These are phyloP conservation scores for Linepithema humile DNA, from an alignment of 1,140 invertebrate genomes.

Conservation along the genomic window DNA sequence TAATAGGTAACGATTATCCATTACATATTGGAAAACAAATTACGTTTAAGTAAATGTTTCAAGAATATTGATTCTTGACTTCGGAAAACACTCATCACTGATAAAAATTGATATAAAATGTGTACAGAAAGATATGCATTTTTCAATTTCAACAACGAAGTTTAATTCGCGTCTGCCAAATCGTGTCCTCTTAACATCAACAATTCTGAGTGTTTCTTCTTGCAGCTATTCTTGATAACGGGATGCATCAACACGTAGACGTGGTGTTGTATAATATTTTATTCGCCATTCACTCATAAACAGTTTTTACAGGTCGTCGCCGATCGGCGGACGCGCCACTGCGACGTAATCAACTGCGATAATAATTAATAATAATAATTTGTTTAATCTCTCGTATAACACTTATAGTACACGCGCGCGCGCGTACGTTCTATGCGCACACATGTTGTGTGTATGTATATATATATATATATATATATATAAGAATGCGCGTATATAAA, in stretches of 20 bases:
- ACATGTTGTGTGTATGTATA: background rate
- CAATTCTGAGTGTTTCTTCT: no score
- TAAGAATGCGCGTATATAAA: slow-evolving; percentile 41
- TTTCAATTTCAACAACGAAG: no score
- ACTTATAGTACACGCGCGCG: slow-evolving; percentile 74
- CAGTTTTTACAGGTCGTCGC: slow-evolving; percentile 77
- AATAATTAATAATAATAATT: slow-evolving; percentile 76
- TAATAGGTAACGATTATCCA: no score
- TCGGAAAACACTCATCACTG: no score
- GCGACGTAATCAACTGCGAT: slow-evolving; percentile 74
- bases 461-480: background rate
- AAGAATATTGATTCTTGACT: no score
- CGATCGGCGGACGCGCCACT: slow-evolving; percentile 52
- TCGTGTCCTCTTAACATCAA: no score
- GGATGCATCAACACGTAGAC: background rate
- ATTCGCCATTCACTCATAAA: slow-evolving; percentile 79
- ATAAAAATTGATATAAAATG: no score
- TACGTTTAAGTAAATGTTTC: no score
- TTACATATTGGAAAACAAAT: no score
- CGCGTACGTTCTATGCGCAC: slow-evolving; percentile 5
- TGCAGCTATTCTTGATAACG: no score
- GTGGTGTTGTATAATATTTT: slow-evolving; percentile 65
- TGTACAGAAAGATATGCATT: no score
- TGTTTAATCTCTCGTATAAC: slow-evolving; percentile 78
- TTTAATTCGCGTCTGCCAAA: no score